Base-by-base conservation (phyloP, 1,140 invertebrate genomes). In the Bombus consobrinus region DNA sequence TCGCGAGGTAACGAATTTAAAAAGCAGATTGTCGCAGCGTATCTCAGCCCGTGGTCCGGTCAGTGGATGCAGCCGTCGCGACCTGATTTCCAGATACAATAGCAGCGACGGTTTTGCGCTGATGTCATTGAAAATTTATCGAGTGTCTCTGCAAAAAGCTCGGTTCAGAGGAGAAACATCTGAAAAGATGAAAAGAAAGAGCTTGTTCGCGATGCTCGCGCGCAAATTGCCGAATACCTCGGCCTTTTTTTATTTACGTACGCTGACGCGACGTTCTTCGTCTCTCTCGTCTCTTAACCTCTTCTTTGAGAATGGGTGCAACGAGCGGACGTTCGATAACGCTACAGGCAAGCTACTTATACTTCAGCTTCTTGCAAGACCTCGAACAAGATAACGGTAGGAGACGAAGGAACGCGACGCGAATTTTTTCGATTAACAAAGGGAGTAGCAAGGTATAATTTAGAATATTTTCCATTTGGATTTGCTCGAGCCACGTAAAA, bases 121-220 rank as follows among this genome's bases (percentile, higher is more conserved):
- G 72, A 80, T 68, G 78, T 66, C 43, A 64, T 88, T 75, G 81
- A 80, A 88, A 88, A 88, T 88, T 88, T 88, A 88, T 88, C 62
- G 81, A 74, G 62, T 74, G 68, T 8, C 39, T 53, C n/a, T 34
- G 37, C 68, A 43, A 64, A 83, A 68, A 53, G 43, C 25, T 18
- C 43, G 69, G 28, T 87, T 85, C 72, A 68, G 78, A 82, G 39
- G 66, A 41, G 9, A 41, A 66, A 87, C 66, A 18, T 62, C 74
- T 53, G 81, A 88, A 81, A 88, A 73, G 77, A 57, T 53, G 81
- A 88, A 81, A 88, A 73, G 77, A 57, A 88, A 85, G 81, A 76
- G 62, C 43, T 83, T 25, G 25, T 34, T 18, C 39, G 80, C 80
- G 80, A 53, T 66, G 64, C 39, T 62, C 57, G 25, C 5, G n/a